Evolutionary conservation across 2,888 invertebrate genomes (phyloP), one percentile per base, ranked within the genome.

Genomic region (Autographa gamma): DNA sequence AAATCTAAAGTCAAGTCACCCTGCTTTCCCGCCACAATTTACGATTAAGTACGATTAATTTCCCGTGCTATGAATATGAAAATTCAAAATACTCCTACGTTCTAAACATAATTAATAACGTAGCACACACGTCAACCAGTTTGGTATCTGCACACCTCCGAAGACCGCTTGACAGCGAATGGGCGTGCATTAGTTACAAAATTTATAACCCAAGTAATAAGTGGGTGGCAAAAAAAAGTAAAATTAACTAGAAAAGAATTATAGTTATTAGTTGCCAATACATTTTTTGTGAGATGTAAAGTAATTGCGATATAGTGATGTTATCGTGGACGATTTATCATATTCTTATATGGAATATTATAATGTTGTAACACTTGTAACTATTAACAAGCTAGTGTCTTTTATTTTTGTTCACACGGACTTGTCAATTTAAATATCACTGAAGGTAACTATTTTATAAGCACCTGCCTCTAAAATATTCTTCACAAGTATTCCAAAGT

Each of bases 141-240:
- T 81, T 86, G 76, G 85, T 86, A 88, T 89, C 87, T 86, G 86
- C 85, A 82, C 82, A 88, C 88, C 86, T 88, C 88, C 88, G 85
- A 86, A 87, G 84, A 80, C 63, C 9, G 84, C 88, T 86, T 90
- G 90, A 93, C 93, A 92, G 89, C 85, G 83, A 91, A 92, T 91
- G 88, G 92, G 92, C 91, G 92, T 91, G 86, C 86, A 88, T 88
- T 79, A 82, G 77, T 73, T 82, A 79, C 58, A 76, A 74, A 76
- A 83, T 80, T 82, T 80, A 82, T 77, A 62, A 63, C 48, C 64
- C 74, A 80, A 82, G 54, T 58, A 52, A 77, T 60, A 77, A 84
- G 77, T 80, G 79, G 80, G 79, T 65, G 83, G 83, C 81, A 83
- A 82, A 80, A 79, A 71, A 72, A 73, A 69, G 73, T 25, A 56